Base-by-base conservation (phyloP, 2,888 invertebrate genomes). In the Heliothis peltigera region DNA sequence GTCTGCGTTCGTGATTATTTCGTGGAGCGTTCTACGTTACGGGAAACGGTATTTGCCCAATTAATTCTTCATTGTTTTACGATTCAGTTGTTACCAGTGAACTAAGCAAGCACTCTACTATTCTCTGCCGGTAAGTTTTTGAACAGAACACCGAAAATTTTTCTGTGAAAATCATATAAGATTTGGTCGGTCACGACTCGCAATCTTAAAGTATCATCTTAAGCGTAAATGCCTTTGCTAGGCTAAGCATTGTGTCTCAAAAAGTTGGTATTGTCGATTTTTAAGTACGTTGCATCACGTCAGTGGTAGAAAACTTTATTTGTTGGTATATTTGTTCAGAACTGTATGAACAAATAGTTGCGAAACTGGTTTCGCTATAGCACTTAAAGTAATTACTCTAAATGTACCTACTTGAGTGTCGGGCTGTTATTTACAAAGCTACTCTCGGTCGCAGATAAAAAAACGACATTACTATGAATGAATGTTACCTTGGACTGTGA, bases 71-170 rank as follows among this genome's bases (percentile, higher is more conserved):
- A 43, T 67, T 62, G 55, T 59, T 63, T 71, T 48, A 62, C n/a
- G 35, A 59, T 39, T 64, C 61, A 66, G 70, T 68, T 70, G 42
- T 43, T 47, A 51, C 51, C 55, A 66, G 80, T 82, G 68, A 47
- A 70, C 48, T 54, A 65, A 69, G 66, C 53, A 69, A 42, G 67
- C 49, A 17, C 21, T 19, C 17, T 49, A 55, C 44, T 52, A 52
- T 49, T 60, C 28, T 46, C 28, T 55, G 51, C 61, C 69, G 82
- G 82, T 80, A 42, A 79, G 82, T 82, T 64, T 78, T 64, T 43
- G 2, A 52, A 47, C 7, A 15, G 42, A 60, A 59, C 42, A 48
- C 48, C n/a, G 39, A 47, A n/a, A 21, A 44, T 8, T 53, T 58
- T 22, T 8, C n/a, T 15, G 46, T 46, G 17, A 48, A 25, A 64